Evolutionary conservation across 2,888 invertebrate genomes (phyloP).

Genomic region (Copidosoma aretas): DNA sequence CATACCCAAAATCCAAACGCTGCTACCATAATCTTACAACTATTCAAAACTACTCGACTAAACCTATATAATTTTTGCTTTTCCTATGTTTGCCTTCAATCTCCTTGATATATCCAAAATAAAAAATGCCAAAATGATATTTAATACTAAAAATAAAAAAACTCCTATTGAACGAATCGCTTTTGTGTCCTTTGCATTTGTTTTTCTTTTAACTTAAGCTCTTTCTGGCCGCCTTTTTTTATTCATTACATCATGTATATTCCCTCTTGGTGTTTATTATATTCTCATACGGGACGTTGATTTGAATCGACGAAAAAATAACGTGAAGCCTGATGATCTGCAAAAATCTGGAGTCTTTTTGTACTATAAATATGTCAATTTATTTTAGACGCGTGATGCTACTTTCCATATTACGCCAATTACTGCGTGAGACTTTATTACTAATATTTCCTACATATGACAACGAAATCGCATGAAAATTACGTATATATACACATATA

Average conservation of each 20-base stretch:
- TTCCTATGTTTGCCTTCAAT: background rate
- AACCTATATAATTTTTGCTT: background rate
- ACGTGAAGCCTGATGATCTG: background rate
- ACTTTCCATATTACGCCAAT: constrained; percentile 8
- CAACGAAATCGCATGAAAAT: constrained; percentile 48
- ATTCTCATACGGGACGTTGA: background rate
- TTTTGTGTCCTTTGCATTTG: constrained; percentile 11
- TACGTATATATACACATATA: constrained; percentile 45
- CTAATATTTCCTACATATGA: constrained; percentile 6
- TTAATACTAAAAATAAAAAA: background rate
- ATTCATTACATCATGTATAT: background rate
- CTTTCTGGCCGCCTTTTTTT: constrained; percentile 1
- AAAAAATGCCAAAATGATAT: background rate
- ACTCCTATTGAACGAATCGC: background rate
- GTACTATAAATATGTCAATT: constrained; percentile 6
- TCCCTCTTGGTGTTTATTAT: constrained; percentile 11
- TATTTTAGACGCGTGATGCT: constrained; percentile 18
- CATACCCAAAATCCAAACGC: constrained; percentile 38
- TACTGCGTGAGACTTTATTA: constrained; percentile 42
- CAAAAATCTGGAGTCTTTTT: constrained; percentile 5
- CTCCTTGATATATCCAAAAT: background rate
- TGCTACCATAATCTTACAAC: background rate
- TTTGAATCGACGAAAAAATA: background rate
- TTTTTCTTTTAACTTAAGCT: constrained; percentile 5
- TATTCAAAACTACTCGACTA: background rate